Percentiles rank a stretch among this genome's conserved stretches.
These are phyloP conservation scores for Leucozona laternaria DNA, from an alignment of 2,888 invertebrate genomes.

Conservation along the genomic window DNA sequence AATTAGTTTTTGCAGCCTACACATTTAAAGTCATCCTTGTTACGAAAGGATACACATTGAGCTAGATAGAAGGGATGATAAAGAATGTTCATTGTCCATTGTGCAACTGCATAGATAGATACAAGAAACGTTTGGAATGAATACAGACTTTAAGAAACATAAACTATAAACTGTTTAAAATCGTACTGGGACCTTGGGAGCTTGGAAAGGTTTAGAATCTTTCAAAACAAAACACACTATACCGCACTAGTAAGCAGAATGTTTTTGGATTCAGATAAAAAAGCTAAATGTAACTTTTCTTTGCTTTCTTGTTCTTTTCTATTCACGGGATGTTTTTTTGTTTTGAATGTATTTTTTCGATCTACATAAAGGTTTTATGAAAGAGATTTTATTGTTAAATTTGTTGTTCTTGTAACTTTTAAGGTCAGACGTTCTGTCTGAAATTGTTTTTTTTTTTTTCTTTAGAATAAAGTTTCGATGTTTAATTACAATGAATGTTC, in stretches of 20 bases:
- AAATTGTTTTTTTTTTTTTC: too few species aligned
- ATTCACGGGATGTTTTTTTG: background rate
- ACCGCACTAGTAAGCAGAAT: background rate
- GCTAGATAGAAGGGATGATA: background rate
- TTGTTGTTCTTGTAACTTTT: background rate
- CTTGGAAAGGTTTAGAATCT: background rate
- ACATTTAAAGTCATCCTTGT: slow-evolving; percentile 32
- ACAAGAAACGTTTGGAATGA: slow-evolving; percentile 47
- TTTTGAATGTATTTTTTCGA: background rate
- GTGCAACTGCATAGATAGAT: background rate
- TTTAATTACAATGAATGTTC: too few species aligned
- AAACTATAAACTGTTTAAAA: background rate
- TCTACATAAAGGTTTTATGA: background rate
- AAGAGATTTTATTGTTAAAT: slow-evolving; percentile 4
- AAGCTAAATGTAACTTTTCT: background rate
- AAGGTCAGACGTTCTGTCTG: too few species aligned
- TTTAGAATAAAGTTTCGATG: too few species aligned
- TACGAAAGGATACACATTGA: slow-evolving; percentile 28
- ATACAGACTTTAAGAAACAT: background rate
- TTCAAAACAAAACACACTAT: background rate
- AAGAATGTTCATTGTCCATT: slow-evolving; percentile 3
- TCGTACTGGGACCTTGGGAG: background rate
- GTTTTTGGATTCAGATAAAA: background rate
- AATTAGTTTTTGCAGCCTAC: slow-evolving; percentile 69
- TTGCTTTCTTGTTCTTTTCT: too few species aligned